Base-by-base conservation (phyloP, 2,113 vertebrate genomes). In the Arothron firmamentum region DNA sequence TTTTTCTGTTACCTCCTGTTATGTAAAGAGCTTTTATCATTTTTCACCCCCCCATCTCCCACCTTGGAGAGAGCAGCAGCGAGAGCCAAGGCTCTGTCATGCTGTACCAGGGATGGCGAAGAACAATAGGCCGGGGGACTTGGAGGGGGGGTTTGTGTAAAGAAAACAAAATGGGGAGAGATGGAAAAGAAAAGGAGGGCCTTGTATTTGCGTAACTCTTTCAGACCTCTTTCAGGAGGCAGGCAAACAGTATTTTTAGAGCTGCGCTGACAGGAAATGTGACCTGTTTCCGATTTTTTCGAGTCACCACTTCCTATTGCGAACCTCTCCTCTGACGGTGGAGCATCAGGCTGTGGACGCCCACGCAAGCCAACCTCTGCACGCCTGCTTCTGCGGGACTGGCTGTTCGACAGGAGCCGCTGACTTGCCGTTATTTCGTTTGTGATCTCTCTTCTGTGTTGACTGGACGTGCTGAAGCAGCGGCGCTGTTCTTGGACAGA, bases 211-310 rank as follows among this genome's bases (percentile, higher is more conserved):
- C 83, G 80, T 87, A 66, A 72, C 81, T 82, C 70, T 70, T 74
- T 56, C 80, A 85, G 80, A 77, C 65, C 13, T n/a, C n/a, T n/a
- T n/a, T n/a, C n/a, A 64, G 64, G 66, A 68, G 63, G 72, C 45
- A 70, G 53, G 53, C 20, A 19, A 64, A 55, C 52, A 5, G 66
- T 88, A 88, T 88, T 88, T 88, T 88, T 90, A 85, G 80, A 85
- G 74, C 67, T 19, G 62, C 74, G 67, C 71, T 53, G 58, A 80
- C 60, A 46, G 62, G 78, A 84, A 82, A 61, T 81, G 65, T 70
- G 81, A 81, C 57, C 65, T 83, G 78, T 85, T 87, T 78, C 62
- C 80, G 74, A 79, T 63, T 85, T 83, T 49, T 71, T 52, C 47
- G 52, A 68, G 65, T 53, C 42, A 62, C 66, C 64, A 48, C 66